Evolutionary conservation across 2,888 invertebrate species (phyloP).

Genomic region (Xestia rhomboidea): DNA sequence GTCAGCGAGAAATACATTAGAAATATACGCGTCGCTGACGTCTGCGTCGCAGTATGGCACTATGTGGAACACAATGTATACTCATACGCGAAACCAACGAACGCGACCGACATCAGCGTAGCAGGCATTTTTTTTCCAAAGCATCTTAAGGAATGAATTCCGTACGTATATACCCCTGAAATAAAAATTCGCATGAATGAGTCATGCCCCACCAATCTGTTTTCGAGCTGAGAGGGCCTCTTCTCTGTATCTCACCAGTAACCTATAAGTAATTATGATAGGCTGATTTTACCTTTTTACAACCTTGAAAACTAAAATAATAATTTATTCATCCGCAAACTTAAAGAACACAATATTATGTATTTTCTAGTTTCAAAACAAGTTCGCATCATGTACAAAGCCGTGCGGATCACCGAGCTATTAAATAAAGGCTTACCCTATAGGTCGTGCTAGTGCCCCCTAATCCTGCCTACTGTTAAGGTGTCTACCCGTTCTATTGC

Average conservation of each 20-base stretch:
- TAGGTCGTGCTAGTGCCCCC: constrained; percentile 16
- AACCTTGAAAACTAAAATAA: not conserved
- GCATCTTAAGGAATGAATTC: not conserved
- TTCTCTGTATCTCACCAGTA: not conserved
- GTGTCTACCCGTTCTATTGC: constrained; percentile 32
- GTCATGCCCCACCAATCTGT: not conserved
- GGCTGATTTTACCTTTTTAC: not conserved
- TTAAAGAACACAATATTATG: not conserved
- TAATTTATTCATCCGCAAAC: not conserved
- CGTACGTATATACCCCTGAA: not conserved
- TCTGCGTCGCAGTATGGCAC: too few species aligned
- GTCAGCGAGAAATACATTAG: too few species aligned
- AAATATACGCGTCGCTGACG: too few species aligned
- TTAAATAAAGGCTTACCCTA: constrained; percentile 60
- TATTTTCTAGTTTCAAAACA: constrained; percentile 6
- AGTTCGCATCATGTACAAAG: constrained; percentile 46
- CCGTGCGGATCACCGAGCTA: constrained; percentile 26
- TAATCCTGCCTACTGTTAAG: constrained; percentile 47
- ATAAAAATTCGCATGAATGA: not conserved
- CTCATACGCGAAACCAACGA: too few species aligned
- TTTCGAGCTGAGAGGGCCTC: not conserved
- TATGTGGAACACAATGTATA: too few species aligned
- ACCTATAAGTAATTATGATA: not conserved
- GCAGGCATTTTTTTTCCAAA: too few species aligned
- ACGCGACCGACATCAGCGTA: too few species aligned